Conservation (phyloP, 2,888 invertebrate species). For the Erebia aethiops region DNA sequence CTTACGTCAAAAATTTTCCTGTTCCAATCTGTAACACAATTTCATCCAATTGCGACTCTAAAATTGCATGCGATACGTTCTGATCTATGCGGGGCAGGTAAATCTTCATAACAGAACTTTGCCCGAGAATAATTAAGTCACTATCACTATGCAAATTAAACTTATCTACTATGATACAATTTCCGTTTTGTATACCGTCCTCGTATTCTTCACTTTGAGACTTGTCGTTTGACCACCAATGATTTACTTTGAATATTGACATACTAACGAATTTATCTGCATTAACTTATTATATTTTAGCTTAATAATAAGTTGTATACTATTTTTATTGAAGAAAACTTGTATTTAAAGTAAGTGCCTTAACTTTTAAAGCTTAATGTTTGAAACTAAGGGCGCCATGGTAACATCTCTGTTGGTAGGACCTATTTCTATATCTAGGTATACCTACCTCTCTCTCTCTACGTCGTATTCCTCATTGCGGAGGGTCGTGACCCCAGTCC, state of each 20-base stretch:
- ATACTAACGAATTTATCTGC: conserved; percentile 56
- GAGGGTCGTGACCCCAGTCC: no score
- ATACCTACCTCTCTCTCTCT: no score
- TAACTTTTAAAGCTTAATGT: background rate
- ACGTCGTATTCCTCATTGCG: no score
- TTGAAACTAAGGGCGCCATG: background rate
- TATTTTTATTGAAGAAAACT: background rate
- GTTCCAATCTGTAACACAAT: conserved; percentile 92
- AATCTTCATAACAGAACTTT: conserved; percentile 63
- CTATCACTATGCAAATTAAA: conserved; percentile 92
- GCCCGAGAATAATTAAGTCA: conserved; percentile 87
- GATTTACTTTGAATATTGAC: conserved; percentile 96
- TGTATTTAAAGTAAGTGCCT: background rate
- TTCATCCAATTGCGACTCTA: conserved; percentile 89
- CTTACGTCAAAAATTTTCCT: conserved; percentile 94
- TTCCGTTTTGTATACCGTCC: conserved; percentile 84
- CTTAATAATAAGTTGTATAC: background rate
- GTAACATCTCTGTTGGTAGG: background rate
- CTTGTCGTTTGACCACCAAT: conserved; percentile 93
- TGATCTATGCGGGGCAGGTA: conserved; percentile 65
- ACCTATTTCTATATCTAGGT: background rate
- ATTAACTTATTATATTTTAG: background rate
- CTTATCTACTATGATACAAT: conserved; percentile 86
- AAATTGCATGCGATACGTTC: conserved; percentile 86
- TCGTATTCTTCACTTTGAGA: conserved; percentile 77